A percentile compares a stretch with the other conserved stretches of the same genome.
These are phyloP conservation scores for Zelleria hepariella DNA, from an alignment of 2,888 invertebrate species.

Conservation along the genomic window DNA sequence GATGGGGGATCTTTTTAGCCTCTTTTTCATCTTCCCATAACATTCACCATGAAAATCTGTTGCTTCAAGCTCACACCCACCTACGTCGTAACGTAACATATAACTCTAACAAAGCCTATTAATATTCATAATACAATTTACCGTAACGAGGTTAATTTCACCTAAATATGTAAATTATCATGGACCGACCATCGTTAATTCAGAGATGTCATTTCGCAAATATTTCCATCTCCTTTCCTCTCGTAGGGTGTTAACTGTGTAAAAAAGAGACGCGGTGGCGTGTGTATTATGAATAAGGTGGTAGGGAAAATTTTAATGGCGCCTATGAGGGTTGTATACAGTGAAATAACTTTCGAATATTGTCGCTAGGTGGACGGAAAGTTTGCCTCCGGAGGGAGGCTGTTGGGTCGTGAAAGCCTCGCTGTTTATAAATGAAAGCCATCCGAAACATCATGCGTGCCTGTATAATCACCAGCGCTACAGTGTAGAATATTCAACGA, in stretches of 20 bases:
- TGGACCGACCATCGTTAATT: conserved; percentile 72
- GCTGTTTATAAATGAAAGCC: conserved; percentile 67
- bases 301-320: conserved; percentile 71
- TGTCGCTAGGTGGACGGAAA: conserved; percentile 72
- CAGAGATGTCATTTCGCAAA: conserved; percentile 65
- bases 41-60: conserved; percentile 40
- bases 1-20: too few relatives aligned
- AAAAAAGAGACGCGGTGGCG: conserved; percentile 32
- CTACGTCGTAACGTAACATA: conserved; percentile 48
- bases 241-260: conserved; percentile 15
- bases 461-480: conserved; percentile 18
- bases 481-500: conserved; percentile 13
- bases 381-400: conserved; percentile 63
- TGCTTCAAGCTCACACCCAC: conserved; percentile 47
- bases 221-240: conserved; percentile 43
- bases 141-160: conserved; percentile 70
- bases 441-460: conserved; percentile 45
- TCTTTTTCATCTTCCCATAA: conserved; percentile 6
- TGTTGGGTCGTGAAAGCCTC: conserved; percentile 57
- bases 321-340: conserved; percentile 73
- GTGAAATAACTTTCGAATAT: conserved; percentile 73
- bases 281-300: conserved; percentile 69
- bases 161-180: conserved; percentile 75
- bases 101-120: conserved; percentile 52
- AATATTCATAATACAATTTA: conserved; percentile 73